Evolutionary conservation across 2,113 vertebrate species (phyloP).

Genomic region (Gnathonemus echidnorhynchus): DNA sequence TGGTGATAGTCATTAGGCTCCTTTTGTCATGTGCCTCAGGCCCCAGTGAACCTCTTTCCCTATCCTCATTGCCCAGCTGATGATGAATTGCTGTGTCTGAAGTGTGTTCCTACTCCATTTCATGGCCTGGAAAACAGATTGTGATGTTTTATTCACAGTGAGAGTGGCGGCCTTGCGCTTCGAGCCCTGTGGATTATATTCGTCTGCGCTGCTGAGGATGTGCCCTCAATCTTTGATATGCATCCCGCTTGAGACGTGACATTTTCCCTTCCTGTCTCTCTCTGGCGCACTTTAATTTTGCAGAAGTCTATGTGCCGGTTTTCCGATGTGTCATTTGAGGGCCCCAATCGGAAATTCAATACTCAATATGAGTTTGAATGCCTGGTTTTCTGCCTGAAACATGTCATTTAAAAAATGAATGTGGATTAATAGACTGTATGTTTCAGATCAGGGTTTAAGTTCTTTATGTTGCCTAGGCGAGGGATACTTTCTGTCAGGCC

Average conservation of each 20-base stretch:
- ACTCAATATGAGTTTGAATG: neutral
- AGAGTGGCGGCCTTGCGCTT: neutral
- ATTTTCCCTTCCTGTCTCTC: neutral
- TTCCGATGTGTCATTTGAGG: neutral
- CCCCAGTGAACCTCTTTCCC: neutral
- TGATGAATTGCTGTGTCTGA: slow-evolving; percentile 18
- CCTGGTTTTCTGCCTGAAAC: neutral
- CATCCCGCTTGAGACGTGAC: neutral
- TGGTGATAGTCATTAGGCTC: neutral
- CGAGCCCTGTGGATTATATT: neutral
- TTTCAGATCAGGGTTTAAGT: neutral
- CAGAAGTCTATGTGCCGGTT: neutral
- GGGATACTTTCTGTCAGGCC: neutral
- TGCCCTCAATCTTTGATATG: neutral
- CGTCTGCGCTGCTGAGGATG: neutral
- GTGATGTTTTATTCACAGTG: slow-evolving; percentile 19
- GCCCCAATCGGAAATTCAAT: neutral
- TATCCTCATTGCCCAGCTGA: neutral
- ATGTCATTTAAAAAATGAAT: neutral
- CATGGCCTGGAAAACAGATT: slow-evolving; percentile 1
- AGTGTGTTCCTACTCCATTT: slow-evolving; percentile 13
- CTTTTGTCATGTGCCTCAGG: neutral
- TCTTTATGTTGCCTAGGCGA: neutral
- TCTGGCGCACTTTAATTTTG: neutral
- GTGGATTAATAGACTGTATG: neutral